phyloP scores from a whole-genome alignment of 2,888 invertebrate species.

The Ernsta delagoae region DNA sequence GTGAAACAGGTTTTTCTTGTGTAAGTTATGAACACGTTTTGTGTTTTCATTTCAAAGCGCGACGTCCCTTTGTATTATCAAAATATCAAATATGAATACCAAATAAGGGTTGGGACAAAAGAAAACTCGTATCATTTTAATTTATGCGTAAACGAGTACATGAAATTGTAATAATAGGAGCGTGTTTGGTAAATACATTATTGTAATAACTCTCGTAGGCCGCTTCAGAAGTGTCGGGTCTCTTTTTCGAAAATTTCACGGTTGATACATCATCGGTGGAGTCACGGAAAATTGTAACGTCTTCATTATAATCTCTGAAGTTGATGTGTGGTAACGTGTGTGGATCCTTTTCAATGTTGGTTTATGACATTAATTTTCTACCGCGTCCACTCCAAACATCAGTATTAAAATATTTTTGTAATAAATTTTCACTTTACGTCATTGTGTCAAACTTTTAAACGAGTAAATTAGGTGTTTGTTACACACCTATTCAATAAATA shows the following conservation, averaged over 20 bases:
- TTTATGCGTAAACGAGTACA: slow-evolving; percentile 83
- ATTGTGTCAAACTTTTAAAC: not conserved
- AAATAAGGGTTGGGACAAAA: slow-evolving; percentile 84
- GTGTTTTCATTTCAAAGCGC: slow-evolving; percentile 76
- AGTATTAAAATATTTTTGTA: slow-evolving; percentile 14
- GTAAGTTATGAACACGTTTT: slow-evolving; percentile 67
- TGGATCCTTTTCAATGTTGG: slow-evolving; percentile 24
- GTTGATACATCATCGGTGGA: slow-evolving; percentile 71
- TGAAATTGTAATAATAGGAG: slow-evolving; percentile 83
- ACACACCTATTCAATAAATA: not conserved
- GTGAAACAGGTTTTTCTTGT: slow-evolving; percentile 80
- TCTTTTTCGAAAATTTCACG: slow-evolving; percentile 81
- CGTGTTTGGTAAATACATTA: slow-evolving; percentile 84
- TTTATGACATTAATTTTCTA: slow-evolving; percentile 13
- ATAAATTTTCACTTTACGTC: not conserved
- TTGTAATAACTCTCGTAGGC: slow-evolving; percentile 79
- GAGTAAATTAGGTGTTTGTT: not conserved
- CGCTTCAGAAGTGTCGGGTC: slow-evolving; percentile 63
- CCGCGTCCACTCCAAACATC: slow-evolving; percentile 5
- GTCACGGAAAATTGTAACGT: slow-evolving; percentile 74
- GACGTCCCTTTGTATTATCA: slow-evolving; percentile 80
- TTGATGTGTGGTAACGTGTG: slow-evolving; percentile 45
- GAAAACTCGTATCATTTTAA: slow-evolving; percentile 83
- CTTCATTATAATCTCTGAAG: slow-evolving; percentile 65
- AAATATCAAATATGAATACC: slow-evolving; percentile 84